Base-by-base conservation (phyloP, 1,140 invertebrate genomes). In the Stratiolaelaps scimitus region DNA sequence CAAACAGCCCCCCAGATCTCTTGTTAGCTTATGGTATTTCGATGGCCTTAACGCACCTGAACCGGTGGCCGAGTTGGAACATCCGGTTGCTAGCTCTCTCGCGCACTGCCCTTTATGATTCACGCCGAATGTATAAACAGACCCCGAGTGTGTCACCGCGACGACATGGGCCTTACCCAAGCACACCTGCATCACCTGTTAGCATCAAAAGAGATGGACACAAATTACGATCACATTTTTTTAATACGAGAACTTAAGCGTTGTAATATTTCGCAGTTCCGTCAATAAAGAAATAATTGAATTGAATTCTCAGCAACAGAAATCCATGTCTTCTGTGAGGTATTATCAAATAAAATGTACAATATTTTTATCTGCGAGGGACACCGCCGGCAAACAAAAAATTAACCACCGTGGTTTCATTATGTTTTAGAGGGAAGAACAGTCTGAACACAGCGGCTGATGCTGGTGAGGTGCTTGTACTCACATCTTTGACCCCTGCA, bases 21-120 rank as follows among this genome's bases (percentile, higher is more conserved):
- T 48, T 34, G 53, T 48, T 48, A 45, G 28, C 5, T 29, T 64
- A 28, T 29, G 19, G 6, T 34, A 23, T 6, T 20, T 26, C 4
- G 34, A 40, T 30, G 34, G 34, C 34, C 10, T 65, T 68, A 69
- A 73, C 74, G 75, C 68, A 77, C 80, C 79, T 75, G 88, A 84
- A 78, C 82, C 83, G 15, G 34, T 26, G 10, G 53, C 53, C 15
- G 53, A n/a, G 20, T 4, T 34, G 6, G 34, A 65, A 53, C 28
- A 53, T 10, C 47, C 47, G 7, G 47, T 10, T n/a, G 43, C 64
- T 7, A 43, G 72, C 34, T 91, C 88, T 72, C 93, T 77, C 34
- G 94, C 94, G 80, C 94, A 98, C 73, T 98, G 94, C 10, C 92
- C 92, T 74, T 94, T 92, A 74, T 97, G 97, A 75, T 98, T 98